Conservation (phyloP, 2,113 vertebrate species). For the Terrapene triunguis region DNA sequence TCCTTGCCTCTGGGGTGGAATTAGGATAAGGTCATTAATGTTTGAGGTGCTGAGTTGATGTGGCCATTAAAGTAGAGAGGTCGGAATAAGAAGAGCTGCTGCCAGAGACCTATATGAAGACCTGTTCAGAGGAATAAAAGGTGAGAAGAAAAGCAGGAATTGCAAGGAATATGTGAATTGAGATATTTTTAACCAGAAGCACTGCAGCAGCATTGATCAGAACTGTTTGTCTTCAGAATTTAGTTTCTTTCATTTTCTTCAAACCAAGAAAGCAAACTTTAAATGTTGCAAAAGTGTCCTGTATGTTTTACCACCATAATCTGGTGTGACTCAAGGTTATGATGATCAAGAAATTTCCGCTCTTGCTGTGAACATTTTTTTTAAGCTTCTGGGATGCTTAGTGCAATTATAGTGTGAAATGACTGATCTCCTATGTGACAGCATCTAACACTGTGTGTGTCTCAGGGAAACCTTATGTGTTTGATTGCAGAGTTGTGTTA, state of each 20-base stretch:
- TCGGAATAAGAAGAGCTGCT: neutral
- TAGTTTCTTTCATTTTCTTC: neutral
- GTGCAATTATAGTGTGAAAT: neutral
- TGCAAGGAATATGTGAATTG: neutral
- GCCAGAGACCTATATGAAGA: neutral
- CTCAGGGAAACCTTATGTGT: conserved; percentile 1
- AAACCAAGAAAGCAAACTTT: neutral
- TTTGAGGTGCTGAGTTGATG: neutral
- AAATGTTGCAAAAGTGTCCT: neutral
- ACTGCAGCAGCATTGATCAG: neutral
- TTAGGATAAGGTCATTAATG: neutral
- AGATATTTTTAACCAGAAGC: neutral
- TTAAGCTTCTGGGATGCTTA: neutral
- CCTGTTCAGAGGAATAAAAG: neutral
- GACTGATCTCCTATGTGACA: neutral
- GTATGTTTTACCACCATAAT: neutral
- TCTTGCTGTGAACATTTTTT: neutral
- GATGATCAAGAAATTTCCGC: neutral
- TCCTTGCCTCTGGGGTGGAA: neutral
- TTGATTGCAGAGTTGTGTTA: conserved; percentile 34
- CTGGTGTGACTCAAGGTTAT: neutral
- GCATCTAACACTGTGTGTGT: neutral
- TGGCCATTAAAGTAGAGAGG: neutral
- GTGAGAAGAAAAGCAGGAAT: neutral
- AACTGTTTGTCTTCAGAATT: neutral